Percentiles rank a stretch among this genome's conserved stretches.
phyloP scores from a whole-genome alignment of 2,888 invertebrate species.

The Xiphydria camelus region DNA sequence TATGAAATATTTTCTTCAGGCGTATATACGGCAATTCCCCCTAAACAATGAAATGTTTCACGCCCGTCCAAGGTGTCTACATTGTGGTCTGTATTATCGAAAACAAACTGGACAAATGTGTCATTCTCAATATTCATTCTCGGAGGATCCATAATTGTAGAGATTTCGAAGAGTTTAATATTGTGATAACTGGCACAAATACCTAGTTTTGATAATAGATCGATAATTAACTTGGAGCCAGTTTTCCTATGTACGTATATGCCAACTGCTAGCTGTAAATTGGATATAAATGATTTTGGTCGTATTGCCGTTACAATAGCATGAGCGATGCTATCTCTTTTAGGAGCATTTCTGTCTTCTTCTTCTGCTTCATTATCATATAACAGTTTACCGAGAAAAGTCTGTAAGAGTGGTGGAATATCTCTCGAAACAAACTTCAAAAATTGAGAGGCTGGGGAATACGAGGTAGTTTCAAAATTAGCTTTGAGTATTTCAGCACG shows the following conservation, averaged over 20 bases:
- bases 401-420: slow-evolving; percentile 6
- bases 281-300: slow-evolving; percentile 16
- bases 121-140: slow-evolving; percentile 1
- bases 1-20: slow-evolving; percentile 9
- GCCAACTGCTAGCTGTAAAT: slow-evolving; percentile 14
- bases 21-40: slow-evolving; percentile 5
- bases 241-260: slow-evolving; percentile 17
- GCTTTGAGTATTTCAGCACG: slow-evolving; percentile 7
- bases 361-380: neutral
- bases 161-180: slow-evolving; percentile 16
- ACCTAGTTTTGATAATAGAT: slow-evolving; percentile 15
- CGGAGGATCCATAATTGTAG: slow-evolving; percentile 12
- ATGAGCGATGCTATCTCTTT: no score
- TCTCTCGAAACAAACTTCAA: slow-evolving; percentile 4
- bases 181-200: slow-evolving; percentile 12
- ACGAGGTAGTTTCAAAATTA: no score
- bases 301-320: slow-evolving; percentile 5
- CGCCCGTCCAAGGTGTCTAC: no score
- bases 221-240: slow-evolving; percentile 15
- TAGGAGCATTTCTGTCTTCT: no score
- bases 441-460: no score
- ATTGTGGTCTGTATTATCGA: slow-evolving; percentile 15
- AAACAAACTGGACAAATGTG: slow-evolving; percentile 12
- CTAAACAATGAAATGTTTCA: no score
- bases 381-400: slow-evolving; percentile 10